Base-by-base conservation (phyloP, 2,888 invertebrate species). In the Polyommatus iphigenia region DNA sequence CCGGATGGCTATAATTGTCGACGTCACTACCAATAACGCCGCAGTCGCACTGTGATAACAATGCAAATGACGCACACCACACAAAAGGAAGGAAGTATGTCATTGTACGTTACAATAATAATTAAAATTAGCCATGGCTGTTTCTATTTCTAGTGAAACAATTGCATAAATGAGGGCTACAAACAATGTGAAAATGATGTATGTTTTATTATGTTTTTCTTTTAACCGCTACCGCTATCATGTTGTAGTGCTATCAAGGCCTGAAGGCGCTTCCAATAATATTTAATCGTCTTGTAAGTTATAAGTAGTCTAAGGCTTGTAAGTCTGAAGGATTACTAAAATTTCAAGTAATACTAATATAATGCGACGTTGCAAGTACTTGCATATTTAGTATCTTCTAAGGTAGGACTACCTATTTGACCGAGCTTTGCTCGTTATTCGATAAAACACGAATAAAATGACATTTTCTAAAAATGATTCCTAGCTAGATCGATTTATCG, bases 41-140 rank as follows among this genome's bases (percentile, higher is more conserved):
- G 3, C 62, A 6, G 50, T 75, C 46, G 75, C 75, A 54, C 50
- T 50, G 24, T 54, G 54, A 50, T 75, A 54, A 75, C 75, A 54
- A 75, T 75, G 75, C 46, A 54, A 75, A 75, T 75, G 75, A 75
- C 75, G 75, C 54, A 75, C 29, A 29, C 46, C 29, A 15, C 24
- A 75, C 29, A 73, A 73, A 29, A 46, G 75, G 75, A 50, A 54
- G 75, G 75, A 54, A 75, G 75, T 24, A 75, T 75, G 54, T 75
- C 75, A 75, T 75, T 75, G 75, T 46, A 46, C 73, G 50, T 75
- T 50, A 24, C 46, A 73, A 46, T 41, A 24, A 73, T 73, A 41
- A 75, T 75, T 75, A 75, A 75, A 75, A 24, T 24, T 75, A 75
- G 54, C 50, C 24, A 75, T 15, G 10, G 75, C 24, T 75, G 75